phyloP scores from a whole-genome alignment of 2,888 invertebrate species.

The Nomada goodeniana region DNA sequence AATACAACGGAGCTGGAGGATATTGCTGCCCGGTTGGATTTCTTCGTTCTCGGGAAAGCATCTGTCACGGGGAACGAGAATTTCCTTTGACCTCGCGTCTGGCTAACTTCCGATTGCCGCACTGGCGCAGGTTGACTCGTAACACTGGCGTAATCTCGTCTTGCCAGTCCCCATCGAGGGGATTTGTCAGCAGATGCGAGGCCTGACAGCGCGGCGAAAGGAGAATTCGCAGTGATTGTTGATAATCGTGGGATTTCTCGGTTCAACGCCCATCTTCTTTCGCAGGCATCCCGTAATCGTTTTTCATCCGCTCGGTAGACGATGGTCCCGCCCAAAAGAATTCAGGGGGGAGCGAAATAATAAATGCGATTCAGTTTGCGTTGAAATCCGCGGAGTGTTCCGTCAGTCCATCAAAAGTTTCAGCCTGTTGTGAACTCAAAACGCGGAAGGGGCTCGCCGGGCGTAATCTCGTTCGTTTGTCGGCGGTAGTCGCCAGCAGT shows the following conservation, averaged over 20 bases:
- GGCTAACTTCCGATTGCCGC: slow-evolving; percentile 14
- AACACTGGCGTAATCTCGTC: slow-evolving; percentile 10
- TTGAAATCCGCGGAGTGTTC: not conserved
- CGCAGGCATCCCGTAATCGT: not conserved
- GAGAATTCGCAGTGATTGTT: not conserved
- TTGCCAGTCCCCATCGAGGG: not conserved
- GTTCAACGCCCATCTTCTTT: not conserved
- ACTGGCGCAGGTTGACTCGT: not conserved
- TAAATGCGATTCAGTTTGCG: not conserved
- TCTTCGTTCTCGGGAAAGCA: not conserved
- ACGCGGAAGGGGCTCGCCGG: not conserved
- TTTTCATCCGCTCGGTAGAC: not conserved
- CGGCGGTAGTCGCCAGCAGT: not conserved
- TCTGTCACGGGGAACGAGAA: too few relatives aligned
- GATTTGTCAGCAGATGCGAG: not conserved
- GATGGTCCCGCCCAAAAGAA: too few relatives aligned
- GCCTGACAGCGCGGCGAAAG: not conserved
- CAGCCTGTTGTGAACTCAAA: slow-evolving; percentile 8
- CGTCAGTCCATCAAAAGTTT: not conserved
- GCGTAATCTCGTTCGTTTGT: slow-evolving; percentile 14
- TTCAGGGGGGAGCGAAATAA: not conserved
- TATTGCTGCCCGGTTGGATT: not conserved
- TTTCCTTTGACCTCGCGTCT: not conserved
- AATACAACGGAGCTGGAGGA: too few relatives aligned
- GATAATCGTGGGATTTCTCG: not conserved